Conservation (phyloP, 2,113 vertebrate genomes). For the Elachura formosa region DNA sequence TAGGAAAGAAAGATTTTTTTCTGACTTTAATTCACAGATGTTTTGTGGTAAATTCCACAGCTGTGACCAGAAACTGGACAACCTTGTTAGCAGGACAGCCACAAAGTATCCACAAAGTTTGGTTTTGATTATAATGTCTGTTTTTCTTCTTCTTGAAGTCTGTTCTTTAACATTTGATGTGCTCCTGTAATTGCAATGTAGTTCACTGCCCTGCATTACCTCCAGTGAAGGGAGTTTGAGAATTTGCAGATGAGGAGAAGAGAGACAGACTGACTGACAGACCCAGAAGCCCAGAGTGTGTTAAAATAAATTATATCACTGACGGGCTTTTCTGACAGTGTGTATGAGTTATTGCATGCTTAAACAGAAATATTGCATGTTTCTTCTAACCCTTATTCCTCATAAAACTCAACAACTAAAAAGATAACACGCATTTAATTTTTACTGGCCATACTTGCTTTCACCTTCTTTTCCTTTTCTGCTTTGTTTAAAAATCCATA, state of each 20-base stretch:
- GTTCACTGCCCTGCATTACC: conserved; percentile 28
- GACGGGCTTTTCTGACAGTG: not conserved
- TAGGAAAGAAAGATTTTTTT: not conserved
- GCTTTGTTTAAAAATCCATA: not conserved
- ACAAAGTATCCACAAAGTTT: conserved; percentile 43
- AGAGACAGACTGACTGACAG: not conserved
- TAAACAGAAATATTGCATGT: not conserved
- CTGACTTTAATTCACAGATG: conserved; percentile 23
- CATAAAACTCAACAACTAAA: not conserved
- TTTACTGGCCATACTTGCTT: not conserved
- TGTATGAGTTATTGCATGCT: not conserved
- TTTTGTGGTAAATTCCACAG: conserved; percentile 19
- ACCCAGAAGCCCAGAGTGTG: not conserved
- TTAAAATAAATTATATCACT: not conserved
- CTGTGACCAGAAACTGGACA: conserved; percentile 38
- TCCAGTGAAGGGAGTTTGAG: not conserved
- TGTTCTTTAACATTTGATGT: conserved; percentile 35
- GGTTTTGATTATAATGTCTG: conserved; percentile 57
- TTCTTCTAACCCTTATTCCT: not conserved
- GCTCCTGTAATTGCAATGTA: conserved; percentile 37
- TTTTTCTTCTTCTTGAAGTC: conserved; percentile 53
- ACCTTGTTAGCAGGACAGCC: conserved; percentile 45
- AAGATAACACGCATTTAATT: not conserved
- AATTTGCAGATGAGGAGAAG: not conserved
- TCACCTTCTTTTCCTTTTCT: not conserved